These are phyloP conservation scores for Clarias gariepinus DNA, from an alignment of 2,113 vertebrate species.

Conservation along the genomic window DNA sequence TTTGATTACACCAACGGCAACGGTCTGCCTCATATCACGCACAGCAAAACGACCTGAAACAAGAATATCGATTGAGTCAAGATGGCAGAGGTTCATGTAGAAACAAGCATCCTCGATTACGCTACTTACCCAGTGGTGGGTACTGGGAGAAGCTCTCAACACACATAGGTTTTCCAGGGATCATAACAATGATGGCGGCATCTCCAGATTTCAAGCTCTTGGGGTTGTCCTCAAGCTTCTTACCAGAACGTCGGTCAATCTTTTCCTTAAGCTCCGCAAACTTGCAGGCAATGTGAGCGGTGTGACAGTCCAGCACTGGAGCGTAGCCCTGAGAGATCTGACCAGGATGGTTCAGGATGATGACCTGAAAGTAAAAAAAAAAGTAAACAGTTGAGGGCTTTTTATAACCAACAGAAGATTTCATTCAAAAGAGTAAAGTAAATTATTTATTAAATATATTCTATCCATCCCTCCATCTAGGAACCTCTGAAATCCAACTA, in stretches of 20 bases:
- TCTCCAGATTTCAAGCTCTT: slow-evolving; percentile 78
- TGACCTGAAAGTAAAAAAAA: slow-evolving; percentile 66
- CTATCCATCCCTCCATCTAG: too few species aligned
- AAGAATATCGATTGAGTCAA: neutral
- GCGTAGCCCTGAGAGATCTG: slow-evolving; percentile 74
- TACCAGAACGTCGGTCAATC: slow-evolving; percentile 75
- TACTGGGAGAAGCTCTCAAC: slow-evolving; percentile 78
- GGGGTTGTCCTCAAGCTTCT: slow-evolving; percentile 78
- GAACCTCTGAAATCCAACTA: too few species aligned
- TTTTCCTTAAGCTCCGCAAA: slow-evolving; percentile 78
- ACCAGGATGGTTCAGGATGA: slow-evolving; percentile 79
- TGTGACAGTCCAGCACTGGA: slow-evolving; percentile 78
- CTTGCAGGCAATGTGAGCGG: slow-evolving; percentile 78
- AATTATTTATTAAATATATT: neutral
- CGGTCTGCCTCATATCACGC: slow-evolving; percentile 78
- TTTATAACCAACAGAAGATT: too few species aligned
- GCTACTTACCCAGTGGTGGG: slow-evolving; percentile 73
- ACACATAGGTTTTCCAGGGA: slow-evolving; percentile 76
- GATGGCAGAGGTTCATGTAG: neutral
- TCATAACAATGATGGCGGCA: slow-evolving; percentile 74
- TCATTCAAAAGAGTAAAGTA: neutral
- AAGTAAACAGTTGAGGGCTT: neutral
- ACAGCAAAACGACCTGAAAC: slow-evolving; percentile 72
- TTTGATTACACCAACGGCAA: slow-evolving; percentile 80
- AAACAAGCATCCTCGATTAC: neutral